These are phyloP conservation scores for Drosophila meridionalis DNA, from an alignment of 2,888 invertebrate genomes.

Conservation along the genomic window DNA sequence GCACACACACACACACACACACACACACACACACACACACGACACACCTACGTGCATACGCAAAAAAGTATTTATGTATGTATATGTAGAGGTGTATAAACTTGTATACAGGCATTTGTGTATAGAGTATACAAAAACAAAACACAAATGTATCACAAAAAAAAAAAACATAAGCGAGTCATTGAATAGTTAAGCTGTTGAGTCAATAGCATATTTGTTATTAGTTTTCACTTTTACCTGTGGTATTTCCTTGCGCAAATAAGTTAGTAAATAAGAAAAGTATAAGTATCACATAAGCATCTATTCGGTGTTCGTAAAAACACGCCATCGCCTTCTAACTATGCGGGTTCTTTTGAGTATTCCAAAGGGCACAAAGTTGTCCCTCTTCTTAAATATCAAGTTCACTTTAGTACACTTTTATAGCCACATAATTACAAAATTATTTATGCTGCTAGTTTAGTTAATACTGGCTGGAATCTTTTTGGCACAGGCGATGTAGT, in stretches of 20 bases:
- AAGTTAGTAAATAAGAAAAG: slow-evolving; percentile 55
- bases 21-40: slow-evolving; percentile 3
- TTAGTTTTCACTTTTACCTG: slow-evolving; percentile 45
- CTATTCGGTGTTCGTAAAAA: slow-evolving; percentile 53
- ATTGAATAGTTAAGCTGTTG: neutral
- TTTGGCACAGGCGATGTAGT: slow-evolving; percentile 56
- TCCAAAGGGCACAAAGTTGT: slow-evolving; percentile 52
- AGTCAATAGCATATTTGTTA: neutral
- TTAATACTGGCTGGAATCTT: slow-evolving; percentile 59
- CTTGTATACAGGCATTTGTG: slow-evolving; percentile 32
- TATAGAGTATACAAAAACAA: slow-evolving; percentile 35
- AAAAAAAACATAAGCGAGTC: neutral
- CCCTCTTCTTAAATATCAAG: slow-evolving; percentile 44
- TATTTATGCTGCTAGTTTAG: slow-evolving; percentile 52
- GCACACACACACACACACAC: slow-evolving; percentile 7
- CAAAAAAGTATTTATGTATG: slow-evolving; percentile 16
- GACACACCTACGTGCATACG: slow-evolving; percentile 11
- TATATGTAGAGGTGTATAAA: slow-evolving; percentile 22
- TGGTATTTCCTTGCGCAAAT: slow-evolving; percentile 55
- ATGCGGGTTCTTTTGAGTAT: slow-evolving; percentile 38
- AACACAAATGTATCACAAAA: slow-evolving; percentile 21
- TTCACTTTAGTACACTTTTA: slow-evolving; percentile 50
- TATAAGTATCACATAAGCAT: slow-evolving; percentile 56
- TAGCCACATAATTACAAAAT: slow-evolving; percentile 53
- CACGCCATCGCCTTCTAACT: slow-evolving; percentile 58